Base-by-base conservation (phyloP, 1,140 invertebrate species). In the Araneus ventricosus region DNA sequence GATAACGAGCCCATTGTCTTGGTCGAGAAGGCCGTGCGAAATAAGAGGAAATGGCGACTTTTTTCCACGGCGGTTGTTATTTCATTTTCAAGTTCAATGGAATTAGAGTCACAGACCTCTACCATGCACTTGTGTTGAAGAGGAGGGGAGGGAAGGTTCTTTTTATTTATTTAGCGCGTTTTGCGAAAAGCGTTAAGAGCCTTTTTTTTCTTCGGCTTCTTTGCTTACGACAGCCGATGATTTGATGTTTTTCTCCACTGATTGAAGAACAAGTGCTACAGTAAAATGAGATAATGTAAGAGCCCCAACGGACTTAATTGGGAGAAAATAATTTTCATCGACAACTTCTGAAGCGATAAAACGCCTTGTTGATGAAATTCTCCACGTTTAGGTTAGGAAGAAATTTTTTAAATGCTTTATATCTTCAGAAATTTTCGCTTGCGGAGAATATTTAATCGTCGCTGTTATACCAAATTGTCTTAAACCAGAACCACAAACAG, bases 1-100 rank as follows among this genome's bases (percentile, higher is more conserved):
- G 90, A 92, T 92, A 92, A 92, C 90, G 63, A 92, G 82, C 41
- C 88, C n/a, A 92, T 92, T 92, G 90, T 92, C 61, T 92, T 85
- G 90, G 82, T 24, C 88, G 88, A 90, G 57, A 17, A 90, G 70
- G 70, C 63, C 90, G 90, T 92, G 90, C 82, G 90, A 92, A 92
- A 92, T 92, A 75, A 92, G 90, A 92, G 82, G 90, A 92, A 92
- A 92, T 82, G 63, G 52, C 70, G 59, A 75, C 90, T 92, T 92
- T 92, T 45, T 82, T 63, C 22, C 59, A 80, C 41, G 90, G 61
- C 37, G 34, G 30, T 27, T 88, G 52, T 90, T 90, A 90, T 90
- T 90, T 86, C 59, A 67, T 92, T 91, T 92, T 92, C 90, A 92
- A 92, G 90, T 92, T 92, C 90, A 92, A 86, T 85, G 82, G 82